phyloP scores from a whole-genome alignment of 2,888 invertebrate species.

The Dynastes grantii region DNA sequence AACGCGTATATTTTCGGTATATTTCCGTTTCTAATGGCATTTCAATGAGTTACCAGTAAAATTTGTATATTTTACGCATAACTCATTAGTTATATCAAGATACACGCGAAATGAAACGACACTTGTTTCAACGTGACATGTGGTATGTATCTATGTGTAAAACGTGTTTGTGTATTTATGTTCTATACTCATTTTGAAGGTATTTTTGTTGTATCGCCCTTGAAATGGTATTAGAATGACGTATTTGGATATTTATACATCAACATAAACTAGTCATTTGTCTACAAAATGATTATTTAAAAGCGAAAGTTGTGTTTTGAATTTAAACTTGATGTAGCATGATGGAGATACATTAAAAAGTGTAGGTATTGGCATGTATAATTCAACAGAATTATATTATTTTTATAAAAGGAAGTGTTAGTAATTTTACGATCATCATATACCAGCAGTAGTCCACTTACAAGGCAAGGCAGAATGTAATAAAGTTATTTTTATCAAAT shows the following conservation, averaged over 20 bases:
- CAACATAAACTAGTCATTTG: slow-evolving; percentile 1
- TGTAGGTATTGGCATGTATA: background rate
- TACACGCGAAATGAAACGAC: background rate
- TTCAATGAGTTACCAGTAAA: background rate
- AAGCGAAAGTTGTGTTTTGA: slow-evolving; percentile 11
- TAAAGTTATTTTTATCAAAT: too few relatives aligned
- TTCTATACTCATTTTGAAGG: background rate
- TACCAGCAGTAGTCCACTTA: too few relatives aligned
- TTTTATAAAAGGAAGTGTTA: too few relatives aligned
- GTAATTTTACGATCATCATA: too few relatives aligned
- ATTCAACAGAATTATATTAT: background rate
- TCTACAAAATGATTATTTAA: slow-evolving; percentile 14
- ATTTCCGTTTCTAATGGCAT: background rate
- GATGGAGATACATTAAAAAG: background rate
- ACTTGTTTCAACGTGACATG: background rate
- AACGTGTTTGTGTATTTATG: background rate
- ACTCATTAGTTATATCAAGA: background rate
- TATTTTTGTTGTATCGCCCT: slow-evolving; percentile 16
- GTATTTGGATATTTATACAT: slow-evolving; percentile 21
- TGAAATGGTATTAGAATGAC: slow-evolving; percentile 22
- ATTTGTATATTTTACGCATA: background rate
- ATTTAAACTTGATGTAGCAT: background rate
- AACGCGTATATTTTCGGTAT: background rate
- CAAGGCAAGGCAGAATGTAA: too few relatives aligned
- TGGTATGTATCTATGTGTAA: background rate